Conservation (phyloP, 2,888 invertebrate species). For the Cordilura impudica region DNA sequence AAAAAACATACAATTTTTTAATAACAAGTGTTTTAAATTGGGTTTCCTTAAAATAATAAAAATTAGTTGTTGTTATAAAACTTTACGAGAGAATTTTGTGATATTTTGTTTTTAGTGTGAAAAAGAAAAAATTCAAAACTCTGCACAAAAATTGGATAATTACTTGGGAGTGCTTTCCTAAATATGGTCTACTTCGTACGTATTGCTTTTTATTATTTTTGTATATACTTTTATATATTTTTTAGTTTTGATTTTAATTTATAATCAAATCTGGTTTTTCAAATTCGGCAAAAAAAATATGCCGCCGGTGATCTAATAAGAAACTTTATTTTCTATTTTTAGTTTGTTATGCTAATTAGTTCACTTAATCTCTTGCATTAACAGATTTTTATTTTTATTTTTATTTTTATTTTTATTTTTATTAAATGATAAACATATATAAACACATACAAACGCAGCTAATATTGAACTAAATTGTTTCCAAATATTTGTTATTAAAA, state of each 20-base stretch:
- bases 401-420: too few species aligned
- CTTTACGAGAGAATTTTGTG: not conserved
- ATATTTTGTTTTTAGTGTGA: not conserved
- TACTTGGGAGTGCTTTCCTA: slow-evolving; percentile 44
- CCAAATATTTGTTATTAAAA: too few species aligned
- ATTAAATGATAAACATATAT: too few species aligned
- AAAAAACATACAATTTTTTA: too few species aligned
- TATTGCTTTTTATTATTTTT: slow-evolving; percentile 21
- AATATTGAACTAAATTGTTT: too few species aligned
- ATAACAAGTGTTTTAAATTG: not conserved
- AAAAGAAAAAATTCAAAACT: slow-evolving; percentile 2
- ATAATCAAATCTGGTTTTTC: not conserved
- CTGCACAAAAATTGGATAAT: slow-evolving; percentile 45
- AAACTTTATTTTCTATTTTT: not conserved
- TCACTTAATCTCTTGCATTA: too few species aligned
- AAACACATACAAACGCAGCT: too few species aligned
- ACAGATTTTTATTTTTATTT: too few species aligned
- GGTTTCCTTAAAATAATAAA: not conserved
- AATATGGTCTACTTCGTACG: slow-evolving; percentile 63
- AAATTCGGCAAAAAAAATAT: not conserved
- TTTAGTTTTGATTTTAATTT: not conserved
- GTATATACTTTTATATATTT: not conserved
- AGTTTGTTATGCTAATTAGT: too few species aligned
- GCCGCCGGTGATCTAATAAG: not conserved
- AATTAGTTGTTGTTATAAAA: not conserved